Evolutionary conservation across 1,140 invertebrate genomes (phyloP), one percentile per base, ranked within the genome.

Genomic region (Hetaerina americana): DNA sequence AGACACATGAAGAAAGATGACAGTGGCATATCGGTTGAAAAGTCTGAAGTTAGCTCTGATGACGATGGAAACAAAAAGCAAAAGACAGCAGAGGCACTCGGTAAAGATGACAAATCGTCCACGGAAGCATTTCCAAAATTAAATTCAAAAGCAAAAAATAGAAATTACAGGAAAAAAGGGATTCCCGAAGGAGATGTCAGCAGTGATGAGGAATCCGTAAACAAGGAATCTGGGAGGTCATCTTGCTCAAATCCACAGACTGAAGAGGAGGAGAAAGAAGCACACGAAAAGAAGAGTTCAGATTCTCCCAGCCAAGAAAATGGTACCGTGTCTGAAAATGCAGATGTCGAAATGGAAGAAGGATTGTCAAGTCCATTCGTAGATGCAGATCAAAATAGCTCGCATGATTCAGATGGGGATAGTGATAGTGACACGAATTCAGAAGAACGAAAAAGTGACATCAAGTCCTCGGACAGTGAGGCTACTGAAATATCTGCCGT

Each of bases 401-500:
- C 40, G 1, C 40, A 74, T 73, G 72, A 80, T 72, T 78, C 77
- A 27, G 77, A 66, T 67, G 27, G 8, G n/a, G 66, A 77, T 75
- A 78, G 79, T 66, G 77, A 78, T 75, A 77, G 40, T 57, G 40
- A 57, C 74, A 69, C 79, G 49, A 77, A 72, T 71, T 78, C 78
- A 66, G 76, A 76, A 70, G 77, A 82, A 71, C 76, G 77, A 70
- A 79, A 80, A 66, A 75, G 40, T n/a, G 40, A 57, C 22, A 5
- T 57, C 22, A 57, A 57, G 10, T 57, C 40, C 15, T 57, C 78
- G 26, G 80, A 84, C 68, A 77, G 79, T 25, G 80, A 81, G 40
- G 77, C 78, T 22, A 82, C 84, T 27, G 77, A 79, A 15, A 82
- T 83, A 69, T 79, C 78, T 66, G 84, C 84, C 18, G 76, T 79